phyloP scores from a whole-genome alignment of 1,140 invertebrate species.

The Conus ventricosus region DNA sequence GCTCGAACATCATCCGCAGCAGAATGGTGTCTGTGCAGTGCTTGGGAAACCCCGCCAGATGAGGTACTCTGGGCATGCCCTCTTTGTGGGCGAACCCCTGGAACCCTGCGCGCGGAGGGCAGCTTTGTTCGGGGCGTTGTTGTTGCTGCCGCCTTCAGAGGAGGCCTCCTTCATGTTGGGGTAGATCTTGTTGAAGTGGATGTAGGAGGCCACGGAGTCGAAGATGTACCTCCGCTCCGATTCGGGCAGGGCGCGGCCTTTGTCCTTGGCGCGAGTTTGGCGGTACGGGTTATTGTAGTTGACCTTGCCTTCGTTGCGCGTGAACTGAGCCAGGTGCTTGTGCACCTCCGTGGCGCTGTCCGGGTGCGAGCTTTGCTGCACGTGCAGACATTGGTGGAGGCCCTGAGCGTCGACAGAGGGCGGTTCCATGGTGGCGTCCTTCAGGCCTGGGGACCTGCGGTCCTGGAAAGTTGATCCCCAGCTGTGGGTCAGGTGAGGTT shows the following conservation, averaged over 20 bases:
- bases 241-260: not conserved
- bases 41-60: conserved; percentile 31
- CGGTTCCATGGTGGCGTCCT: not conserved
- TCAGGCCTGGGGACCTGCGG: conserved; percentile 15
- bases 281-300: conserved; percentile 33
- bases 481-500: too few relatives aligned
- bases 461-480: not conserved
- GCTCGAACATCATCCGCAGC: conserved; percentile 42
- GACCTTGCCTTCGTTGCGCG: not conserved
- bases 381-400: conserved; percentile 24
- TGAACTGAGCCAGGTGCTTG: conserved; percentile 13
- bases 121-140: not conserved
- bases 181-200: conserved; percentile 36
- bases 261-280: not conserved
- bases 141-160: not conserved
- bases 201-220: conserved; percentile 28
- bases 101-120: not conserved
- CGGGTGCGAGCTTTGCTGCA: conserved; percentile 13
- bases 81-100: not conserved
- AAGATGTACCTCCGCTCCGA: conserved; percentile 22
- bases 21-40: conserved; percentile 44
- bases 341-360: not conserved
- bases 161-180: not conserved
- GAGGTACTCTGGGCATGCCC: conserved; percentile 12
- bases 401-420: not conserved